Evolutionary conservation across 2,113 vertebrate genomes (phyloP).

Genomic region (Heptranchias perlo): DNA sequence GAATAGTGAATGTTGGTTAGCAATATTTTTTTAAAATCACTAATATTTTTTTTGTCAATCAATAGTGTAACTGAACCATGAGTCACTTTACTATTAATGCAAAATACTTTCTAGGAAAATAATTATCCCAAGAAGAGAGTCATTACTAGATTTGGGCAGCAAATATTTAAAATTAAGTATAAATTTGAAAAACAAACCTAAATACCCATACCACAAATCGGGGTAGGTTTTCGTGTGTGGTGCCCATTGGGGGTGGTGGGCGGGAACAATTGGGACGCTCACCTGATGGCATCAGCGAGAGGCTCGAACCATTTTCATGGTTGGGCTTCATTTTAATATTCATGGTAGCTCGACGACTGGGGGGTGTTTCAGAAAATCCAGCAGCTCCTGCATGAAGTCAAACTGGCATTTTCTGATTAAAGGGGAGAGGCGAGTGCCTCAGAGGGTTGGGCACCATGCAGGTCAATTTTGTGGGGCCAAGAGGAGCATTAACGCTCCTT

Average conservation of each 20-base stretch:
- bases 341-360: too few species aligned
- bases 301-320: too few species aligned
- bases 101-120: not conserved
- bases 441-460: not conserved
- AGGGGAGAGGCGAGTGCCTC: not conserved
- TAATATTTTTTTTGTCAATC: too few species aligned
- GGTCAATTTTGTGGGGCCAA: not conserved
- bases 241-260: not conserved
- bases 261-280: not conserved
- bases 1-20: too few species aligned
- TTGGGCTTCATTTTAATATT: too few species aligned
- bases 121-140: not conserved
- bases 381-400: not conserved
- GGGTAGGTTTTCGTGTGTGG: not conserved
- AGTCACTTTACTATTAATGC: not conserved
- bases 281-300: not conserved
- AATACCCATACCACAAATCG: not conserved
- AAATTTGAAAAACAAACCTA: not conserved
- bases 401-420: not conserved
- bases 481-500: not conserved
- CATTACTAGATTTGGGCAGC: not conserved
- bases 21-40: too few species aligned
- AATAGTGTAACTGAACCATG: not conserved
- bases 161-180: not conserved
- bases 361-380: not conserved